Conservation (phyloP, 2,797 vertebrate genomes). For the Enteromius paludinosus region DNA sequence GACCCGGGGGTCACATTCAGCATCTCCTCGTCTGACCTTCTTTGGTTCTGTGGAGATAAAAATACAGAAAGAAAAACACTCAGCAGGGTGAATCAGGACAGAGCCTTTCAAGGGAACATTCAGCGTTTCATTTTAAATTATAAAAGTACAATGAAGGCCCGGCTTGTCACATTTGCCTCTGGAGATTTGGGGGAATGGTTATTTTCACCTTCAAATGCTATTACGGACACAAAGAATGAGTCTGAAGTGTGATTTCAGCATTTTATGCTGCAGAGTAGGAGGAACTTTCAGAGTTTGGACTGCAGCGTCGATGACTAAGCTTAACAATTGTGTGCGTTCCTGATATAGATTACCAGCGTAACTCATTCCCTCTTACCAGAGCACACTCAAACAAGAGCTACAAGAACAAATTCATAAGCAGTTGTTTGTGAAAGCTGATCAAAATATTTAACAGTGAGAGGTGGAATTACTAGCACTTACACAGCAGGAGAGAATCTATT, state of each 20-base stretch:
- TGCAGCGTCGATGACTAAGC: neutral
- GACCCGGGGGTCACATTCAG: conserved; percentile 63
- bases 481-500: conserved; percentile 6
- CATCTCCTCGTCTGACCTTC: conserved; percentile 72
- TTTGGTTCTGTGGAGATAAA: conserved; percentile 75
- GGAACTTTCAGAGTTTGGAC: neutral
- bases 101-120: neutral
- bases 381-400: neutral
- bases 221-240: neutral
- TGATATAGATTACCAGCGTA: neutral
- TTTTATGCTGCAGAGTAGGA: neutral
- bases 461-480: neutral
- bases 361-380: neutral
- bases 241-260: conserved; percentile 16
- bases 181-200: neutral
- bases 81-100: neutral
- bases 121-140: conserved; percentile 15
- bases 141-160: neutral
- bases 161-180: neutral
- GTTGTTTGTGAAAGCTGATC: conserved; percentile 1
- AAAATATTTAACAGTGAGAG: conserved; percentile 5
- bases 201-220: conserved; percentile 29
- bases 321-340: neutral
- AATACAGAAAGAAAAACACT: neutral
- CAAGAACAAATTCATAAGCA: conserved; percentile 16